Evolutionary conservation across 1,140 invertebrate species (phyloP).

Genomic region (Uloborus diversus): DNA sequence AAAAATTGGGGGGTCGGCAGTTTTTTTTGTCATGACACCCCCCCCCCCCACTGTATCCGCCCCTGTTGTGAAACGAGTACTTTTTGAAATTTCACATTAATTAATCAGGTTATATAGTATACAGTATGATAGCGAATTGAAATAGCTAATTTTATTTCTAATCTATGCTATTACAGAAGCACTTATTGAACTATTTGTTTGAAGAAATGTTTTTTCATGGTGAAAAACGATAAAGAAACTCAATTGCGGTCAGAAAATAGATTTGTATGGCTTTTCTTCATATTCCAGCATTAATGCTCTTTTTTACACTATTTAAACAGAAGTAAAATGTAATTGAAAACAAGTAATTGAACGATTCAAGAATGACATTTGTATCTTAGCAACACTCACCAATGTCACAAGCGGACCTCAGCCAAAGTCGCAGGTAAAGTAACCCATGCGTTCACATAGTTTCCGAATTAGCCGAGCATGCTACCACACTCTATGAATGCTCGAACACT

Average conservation of each 20-base stretch:
- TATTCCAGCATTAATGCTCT: background rate
- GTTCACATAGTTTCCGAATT: slow-evolving; percentile 26
- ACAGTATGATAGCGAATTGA: too few relatives aligned
- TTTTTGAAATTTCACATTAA: too few relatives aligned
- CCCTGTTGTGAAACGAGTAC: too few relatives aligned
- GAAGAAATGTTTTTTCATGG: slow-evolving; percentile 2
- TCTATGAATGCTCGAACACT: slow-evolving; percentile 20
- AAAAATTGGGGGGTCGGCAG: too few relatives aligned
- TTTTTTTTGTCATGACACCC: too few relatives aligned
- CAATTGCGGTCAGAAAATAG: too few relatives aligned
- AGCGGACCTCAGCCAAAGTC: background rate
- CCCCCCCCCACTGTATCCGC: too few relatives aligned
- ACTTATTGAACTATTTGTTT: too few relatives aligned
- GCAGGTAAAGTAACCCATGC: slow-evolving; percentile 10
- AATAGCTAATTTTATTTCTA: too few relatives aligned
- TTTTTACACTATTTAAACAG: background rate
- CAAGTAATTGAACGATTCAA: background rate
- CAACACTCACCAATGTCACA: slow-evolving; percentile 1
- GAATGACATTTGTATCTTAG: slow-evolving; percentile 16
- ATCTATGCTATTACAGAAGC: too few relatives aligned
- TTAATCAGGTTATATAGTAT: too few relatives aligned
- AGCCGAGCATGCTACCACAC: background rate
- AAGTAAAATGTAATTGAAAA: background rate
- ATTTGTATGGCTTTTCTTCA: too few relatives aligned
- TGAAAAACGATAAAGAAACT: background rate